Percentiles rank a stretch among this genome's conserved stretches.
Conservation (phyloP, 1,140 invertebrate genomes). For the Listronotus bonariensis region DNA sequence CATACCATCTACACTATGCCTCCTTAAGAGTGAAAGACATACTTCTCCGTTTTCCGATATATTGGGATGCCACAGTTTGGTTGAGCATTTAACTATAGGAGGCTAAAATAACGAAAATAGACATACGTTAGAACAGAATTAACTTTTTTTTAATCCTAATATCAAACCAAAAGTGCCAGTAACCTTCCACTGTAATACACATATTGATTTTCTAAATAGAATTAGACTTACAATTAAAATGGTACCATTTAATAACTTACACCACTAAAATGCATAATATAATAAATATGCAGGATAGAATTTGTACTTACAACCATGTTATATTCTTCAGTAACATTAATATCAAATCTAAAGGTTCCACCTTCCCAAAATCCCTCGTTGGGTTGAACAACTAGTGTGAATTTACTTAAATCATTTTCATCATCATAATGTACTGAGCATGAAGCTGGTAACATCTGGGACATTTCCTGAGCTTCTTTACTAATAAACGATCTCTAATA, state of each 20-base stretch:
- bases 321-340: constrained; percentile 91
- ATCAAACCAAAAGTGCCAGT: too few species aligned
- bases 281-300: too few species aligned
- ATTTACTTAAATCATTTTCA: constrained; percentile 81
- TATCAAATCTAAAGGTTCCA: constrained; percentile 84
- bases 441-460: constrained; percentile 78
- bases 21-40: constrained; percentile 87
- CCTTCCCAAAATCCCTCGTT: constrained; percentile 89
- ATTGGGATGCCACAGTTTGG: constrained; percentile 95
- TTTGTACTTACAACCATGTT: constrained; percentile 89
- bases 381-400: constrained; percentile 77
- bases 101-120: constrained; percentile 80
- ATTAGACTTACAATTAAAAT: too few species aligned
- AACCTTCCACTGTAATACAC: too few species aligned
- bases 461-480: constrained; percentile 94
- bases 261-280: too few species aligned
- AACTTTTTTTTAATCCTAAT: background rate
- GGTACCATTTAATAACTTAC: too few species aligned
- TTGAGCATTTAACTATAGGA: constrained; percentile 87
- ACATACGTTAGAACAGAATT: constrained; percentile 4
- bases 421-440: constrained; percentile 82
- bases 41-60: constrained; percentile 95
- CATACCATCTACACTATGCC: constrained; percentile 91
- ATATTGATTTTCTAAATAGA: too few species aligned
- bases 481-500: constrained; percentile 80